phyloP scores from a whole-genome alignment of 37 sponge, comb jelly and placozoan species.

The Hormiphora californensis region DNA sequence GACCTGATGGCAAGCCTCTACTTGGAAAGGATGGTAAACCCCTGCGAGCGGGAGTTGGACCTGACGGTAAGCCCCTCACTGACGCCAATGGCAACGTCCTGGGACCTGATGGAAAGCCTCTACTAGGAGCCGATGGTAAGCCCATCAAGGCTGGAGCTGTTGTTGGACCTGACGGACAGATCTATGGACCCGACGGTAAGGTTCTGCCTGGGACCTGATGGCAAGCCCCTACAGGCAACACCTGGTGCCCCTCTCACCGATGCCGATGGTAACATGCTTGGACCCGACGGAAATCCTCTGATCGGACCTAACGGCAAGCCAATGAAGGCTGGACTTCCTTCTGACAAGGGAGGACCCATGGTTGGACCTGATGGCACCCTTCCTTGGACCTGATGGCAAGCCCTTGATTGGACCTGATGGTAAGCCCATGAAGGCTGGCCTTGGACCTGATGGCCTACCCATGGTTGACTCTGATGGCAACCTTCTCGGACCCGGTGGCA shows the following conservation, averaged over 20 bases:
- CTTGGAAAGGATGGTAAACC: slow-evolving; percentile 46
- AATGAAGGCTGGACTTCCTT: not conserved
- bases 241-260: not conserved
- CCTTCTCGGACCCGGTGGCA: slow-evolving; percentile 30
- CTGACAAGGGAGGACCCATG: not conserved
- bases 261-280: not conserved
- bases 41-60: slow-evolving; percentile 17
- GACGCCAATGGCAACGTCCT: slow-evolving; percentile 37
- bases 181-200: slow-evolving; percentile 44
- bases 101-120: slow-evolving; percentile 28
- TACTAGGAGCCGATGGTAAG: slow-evolving; percentile 34
- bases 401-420: slow-evolving; percentile 38
- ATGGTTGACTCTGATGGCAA: slow-evolving; percentile 13
- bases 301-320: slow-evolving; percentile 46
- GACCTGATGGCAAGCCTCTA: slow-evolving; percentile 37
- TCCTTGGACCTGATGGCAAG: slow-evolving; percentile 35
- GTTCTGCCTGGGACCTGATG: slow-evolving; percentile 43
- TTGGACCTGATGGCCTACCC: not conserved
- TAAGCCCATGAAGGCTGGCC: slow-evolving; percentile 17
- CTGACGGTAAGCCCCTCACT: slow-evolving; percentile 25
- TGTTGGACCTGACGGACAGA: slow-evolving; percentile 34
- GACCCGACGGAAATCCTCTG: slow-evolving; percentile 2
- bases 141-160: not conserved
- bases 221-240: slow-evolving; percentile 9
- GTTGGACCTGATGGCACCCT: slow-evolving; percentile 1